These are phyloP conservation scores for Cnemophilus loriae DNA, from an alignment of 2,113 vertebrate species.

Conservation along the genomic window DNA sequence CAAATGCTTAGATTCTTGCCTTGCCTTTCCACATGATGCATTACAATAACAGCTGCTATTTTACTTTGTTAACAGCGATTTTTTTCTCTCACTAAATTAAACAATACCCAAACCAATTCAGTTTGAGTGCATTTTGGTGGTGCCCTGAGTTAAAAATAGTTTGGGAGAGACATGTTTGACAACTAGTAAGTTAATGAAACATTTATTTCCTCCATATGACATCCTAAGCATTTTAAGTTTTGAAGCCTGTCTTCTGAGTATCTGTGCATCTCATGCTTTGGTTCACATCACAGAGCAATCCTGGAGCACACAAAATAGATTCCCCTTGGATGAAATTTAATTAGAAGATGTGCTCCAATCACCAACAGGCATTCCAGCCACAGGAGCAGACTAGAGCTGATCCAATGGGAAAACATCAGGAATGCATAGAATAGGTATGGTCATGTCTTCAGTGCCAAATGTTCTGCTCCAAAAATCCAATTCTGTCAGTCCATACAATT, in stretches of 20 bases:
- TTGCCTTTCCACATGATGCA: not conserved
- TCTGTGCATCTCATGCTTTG: not conserved
- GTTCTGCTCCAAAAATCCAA: not conserved
- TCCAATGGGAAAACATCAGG: not conserved
- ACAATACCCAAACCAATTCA: not conserved
- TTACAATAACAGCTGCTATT: conserved; percentile 9
- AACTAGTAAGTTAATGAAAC: not conserved
- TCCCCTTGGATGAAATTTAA: not conserved
- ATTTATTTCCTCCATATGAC: not conserved
- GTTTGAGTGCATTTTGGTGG: not conserved
- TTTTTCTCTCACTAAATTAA: conserved; percentile 26
- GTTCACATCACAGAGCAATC: not conserved
- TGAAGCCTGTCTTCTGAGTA: not conserved
- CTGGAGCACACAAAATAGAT: not conserved
- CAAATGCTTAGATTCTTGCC: not conserved
- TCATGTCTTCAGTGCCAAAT: not conserved
- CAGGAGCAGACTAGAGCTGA: not conserved
- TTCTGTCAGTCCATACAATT: not conserved
- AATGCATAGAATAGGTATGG: not conserved
- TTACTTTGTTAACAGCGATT: not conserved
- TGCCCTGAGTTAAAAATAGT: not conserved
- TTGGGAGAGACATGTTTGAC: not conserved
- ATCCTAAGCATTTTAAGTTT: not conserved
- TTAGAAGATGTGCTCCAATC: not conserved
- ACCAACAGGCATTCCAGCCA: not conserved